These are phyloP conservation scores for Drosophila affinis DNA, from an alignment of 2,888 invertebrate genomes.

Conservation along the genomic window DNA sequence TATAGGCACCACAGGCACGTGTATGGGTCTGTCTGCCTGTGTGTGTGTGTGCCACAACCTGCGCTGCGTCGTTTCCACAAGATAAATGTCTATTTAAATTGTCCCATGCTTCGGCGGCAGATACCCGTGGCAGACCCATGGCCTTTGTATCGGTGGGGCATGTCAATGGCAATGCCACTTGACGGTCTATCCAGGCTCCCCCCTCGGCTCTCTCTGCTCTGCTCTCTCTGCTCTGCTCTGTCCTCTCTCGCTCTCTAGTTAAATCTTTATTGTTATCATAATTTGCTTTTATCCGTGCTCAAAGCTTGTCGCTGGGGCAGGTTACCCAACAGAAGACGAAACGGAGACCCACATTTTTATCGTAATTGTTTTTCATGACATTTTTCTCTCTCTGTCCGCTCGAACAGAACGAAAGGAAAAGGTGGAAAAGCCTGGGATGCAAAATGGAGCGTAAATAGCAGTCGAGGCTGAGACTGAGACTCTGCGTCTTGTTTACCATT, in stretches of 20 bases:
- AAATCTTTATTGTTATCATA: constrained; percentile 80
- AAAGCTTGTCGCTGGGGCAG: constrained; percentile 64
- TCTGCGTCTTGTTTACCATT: constrained; percentile 56
- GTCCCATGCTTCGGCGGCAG: constrained; percentile 53
- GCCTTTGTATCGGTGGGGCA: constrained; percentile 48
- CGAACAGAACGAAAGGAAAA: constrained; percentile 32
- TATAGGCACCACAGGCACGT: constrained; percentile 61
- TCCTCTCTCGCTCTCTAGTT: constrained; percentile 57
- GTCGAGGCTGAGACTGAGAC: constrained; percentile 36
- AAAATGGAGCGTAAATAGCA: constrained; percentile 77
- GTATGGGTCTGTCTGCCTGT: constrained; percentile 29
- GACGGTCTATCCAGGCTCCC: constrained; percentile 38
- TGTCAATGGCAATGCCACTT: constrained; percentile 58
- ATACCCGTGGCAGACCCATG: constrained; percentile 32
- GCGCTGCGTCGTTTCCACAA: constrained; percentile 68
- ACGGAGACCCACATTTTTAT: constrained; percentile 62
- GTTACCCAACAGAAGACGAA: constrained; percentile 35
- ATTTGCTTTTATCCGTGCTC: constrained; percentile 79
- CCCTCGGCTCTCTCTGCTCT: too few species aligned
- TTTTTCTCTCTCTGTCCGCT: constrained; percentile 48
- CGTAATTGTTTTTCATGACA: constrained; percentile 78
- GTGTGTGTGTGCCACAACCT: constrained; percentile 59
- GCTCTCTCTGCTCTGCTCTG: too few species aligned
- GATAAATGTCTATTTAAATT: constrained; percentile 79
- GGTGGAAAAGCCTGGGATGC: constrained; percentile 53